phyloP scores from a whole-genome alignment of 2,113 vertebrate species.

The Pterophyllum scalare region DNA sequence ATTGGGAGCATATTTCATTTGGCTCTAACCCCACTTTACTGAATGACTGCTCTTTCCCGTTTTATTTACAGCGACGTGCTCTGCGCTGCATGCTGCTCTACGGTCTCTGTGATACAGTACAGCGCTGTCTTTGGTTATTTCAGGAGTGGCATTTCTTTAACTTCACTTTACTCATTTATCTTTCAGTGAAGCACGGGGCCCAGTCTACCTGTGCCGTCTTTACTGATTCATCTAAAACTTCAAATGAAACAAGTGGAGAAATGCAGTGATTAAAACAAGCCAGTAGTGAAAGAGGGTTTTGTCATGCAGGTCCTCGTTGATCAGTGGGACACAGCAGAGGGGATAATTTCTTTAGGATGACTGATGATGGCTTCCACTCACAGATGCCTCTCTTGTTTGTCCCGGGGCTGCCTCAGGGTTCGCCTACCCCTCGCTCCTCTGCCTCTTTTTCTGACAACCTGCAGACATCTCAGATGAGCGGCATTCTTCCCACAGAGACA shows the following conservation, averaged over 20 bases:
- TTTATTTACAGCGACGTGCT: conserved; percentile 84
- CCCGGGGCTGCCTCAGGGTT: conserved; percentile 84
- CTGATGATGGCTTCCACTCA: conserved; percentile 86
- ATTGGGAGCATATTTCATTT: conserved; percentile 99
- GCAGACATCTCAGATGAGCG: conserved; percentile 91
- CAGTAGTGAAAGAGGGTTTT: conserved; percentile 89
- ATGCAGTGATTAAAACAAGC: conserved; percentile 88
- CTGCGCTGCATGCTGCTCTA: conserved; percentile 1
- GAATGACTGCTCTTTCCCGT: conserved; percentile 89
- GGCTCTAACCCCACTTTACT: conserved; percentile 88
- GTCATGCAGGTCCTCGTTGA: conserved; percentile 79
- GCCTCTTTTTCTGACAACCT: conserved; percentile 91
- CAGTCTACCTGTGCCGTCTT: conserved; percentile 31
- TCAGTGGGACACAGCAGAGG: conserved; percentile 81
- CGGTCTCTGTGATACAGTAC: not conserved
- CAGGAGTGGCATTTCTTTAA: not conserved
- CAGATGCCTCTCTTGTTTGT: conserved; percentile 94
- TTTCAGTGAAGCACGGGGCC: conserved; percentile 1
- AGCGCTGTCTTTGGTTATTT: conserved; percentile 6
- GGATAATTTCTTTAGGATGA: conserved; percentile 95
- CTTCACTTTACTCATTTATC: not conserved
- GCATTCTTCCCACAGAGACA: conserved; percentile 70
- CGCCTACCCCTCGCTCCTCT: conserved; percentile 80
- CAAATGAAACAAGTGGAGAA: conserved; percentile 62
- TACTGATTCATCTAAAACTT: conserved; percentile 56